Evolutionary conservation across 1,140 invertebrate genomes (phyloP), one percentile per base, ranked within the genome.

Genomic region (Dendroctonus ponderosae): DNA sequence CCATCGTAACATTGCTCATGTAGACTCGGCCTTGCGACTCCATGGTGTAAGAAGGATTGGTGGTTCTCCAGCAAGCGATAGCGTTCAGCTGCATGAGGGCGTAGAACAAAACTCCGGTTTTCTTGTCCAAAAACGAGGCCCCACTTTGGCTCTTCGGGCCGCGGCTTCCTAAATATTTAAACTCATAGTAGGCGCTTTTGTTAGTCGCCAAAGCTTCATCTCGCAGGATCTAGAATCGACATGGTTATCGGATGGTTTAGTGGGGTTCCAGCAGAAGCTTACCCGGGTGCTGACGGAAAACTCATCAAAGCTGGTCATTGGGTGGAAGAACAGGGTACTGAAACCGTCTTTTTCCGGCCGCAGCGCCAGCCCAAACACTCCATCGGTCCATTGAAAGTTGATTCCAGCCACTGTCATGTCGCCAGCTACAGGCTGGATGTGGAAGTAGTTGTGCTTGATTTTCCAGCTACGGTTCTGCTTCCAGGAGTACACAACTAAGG

Each of bases 301-400:
- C 74, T 91, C 89, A 73, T 86, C 84, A 11, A 82, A 87, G 66
- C 89, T 90, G 8, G 87, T 85, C 70, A 92, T 82, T 0, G 90
- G 87, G 76, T 91, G 90, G 80, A 91, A 92, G 70, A 90, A 92
- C 3, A 91, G 72, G 0, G 85, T 89, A 62, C 89, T 86, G 72
- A 80, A 89, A 39, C 88, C 88, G 62, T 89, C 85, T 3, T 78
- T 67, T 50, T 83, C 82, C 0, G 85, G 82, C 4, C 85, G 84
- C 5, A 78, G 52, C 0, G 86, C 86, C 50, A 91, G 75, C 0
- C 90, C 89, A 59, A 91, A 91, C 0, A 92, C 73, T 7, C 87
- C 89, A 73, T 92, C 90, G 6, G 83, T 84, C 89, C 89, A 91
- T 66, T 85, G 85, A 75, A 91, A 92, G 61, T 84, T 84, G 40